Evolutionary conservation across 2,888 invertebrate species (phyloP), one percentile per base, ranked within the genome.

Genomic region (Marronus borbonicus): DNA sequence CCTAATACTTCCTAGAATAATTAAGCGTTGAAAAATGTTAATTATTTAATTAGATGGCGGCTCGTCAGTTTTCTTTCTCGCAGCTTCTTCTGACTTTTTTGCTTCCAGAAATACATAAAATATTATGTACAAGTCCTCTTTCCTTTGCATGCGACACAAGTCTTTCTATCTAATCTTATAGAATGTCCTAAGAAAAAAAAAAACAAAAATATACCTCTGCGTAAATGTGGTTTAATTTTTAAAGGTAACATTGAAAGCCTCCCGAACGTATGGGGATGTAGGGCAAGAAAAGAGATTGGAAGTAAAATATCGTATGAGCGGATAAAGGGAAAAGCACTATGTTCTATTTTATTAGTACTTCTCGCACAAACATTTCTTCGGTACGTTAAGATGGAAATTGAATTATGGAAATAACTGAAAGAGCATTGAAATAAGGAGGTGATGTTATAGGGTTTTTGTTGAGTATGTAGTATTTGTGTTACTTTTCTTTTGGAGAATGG

Each of bases 51-150:
- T 17, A 55, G 14, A 55, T 17, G 8, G 55, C 55, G n/a, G 20
- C 55, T 20, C 20, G 55, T 55, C 55, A 55, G 55, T 55, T 55
- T 44, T 44, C 12, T 12, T 55, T 55, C n/a, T 55, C 55, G 55
- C 8, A 55, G 4, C 55, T n/a, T 55, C 20, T n/a, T 55, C 55
- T 20, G 17, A 0, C 20, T 8, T 55, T 55, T 20, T 55, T 55
- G n/a, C 55, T 44, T 20, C 12, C 20, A 55, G 14, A 55, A 55
- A 55, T 55, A 55, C 8, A 55, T 55, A 55, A 55, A 14, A 55
- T 55, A 55, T 55, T 55, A 55, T 17, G 1, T 55, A 55, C 8
- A 44, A 12, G 44, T 44, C 44, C 44, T 12, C 3, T 52, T 10
- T 7, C 4, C 31, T 36, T 36, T 5, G 2, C 31, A 36, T 36